Percentiles rank a stretch among this genome's conserved stretches.
phyloP scores from a whole-genome alignment of 1,140 invertebrate genomes.

The Xylocopa sonorina region DNA sequence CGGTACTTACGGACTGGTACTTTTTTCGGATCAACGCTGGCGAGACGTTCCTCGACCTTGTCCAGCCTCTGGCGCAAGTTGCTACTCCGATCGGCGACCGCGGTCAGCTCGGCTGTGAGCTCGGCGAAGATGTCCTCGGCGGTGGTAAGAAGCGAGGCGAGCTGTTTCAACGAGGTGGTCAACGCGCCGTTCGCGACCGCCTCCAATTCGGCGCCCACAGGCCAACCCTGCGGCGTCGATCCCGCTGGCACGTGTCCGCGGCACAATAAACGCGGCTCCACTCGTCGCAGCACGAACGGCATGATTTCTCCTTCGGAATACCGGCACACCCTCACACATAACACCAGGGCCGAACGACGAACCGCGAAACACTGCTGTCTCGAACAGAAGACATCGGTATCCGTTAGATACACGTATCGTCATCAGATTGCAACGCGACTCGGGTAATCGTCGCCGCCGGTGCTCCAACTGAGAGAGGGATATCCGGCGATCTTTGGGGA shows the following conservation, averaged over 20 bases:
- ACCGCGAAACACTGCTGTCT: not conserved
- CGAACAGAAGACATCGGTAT: constrained; percentile 32
- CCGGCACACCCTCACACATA: constrained; percentile 29
- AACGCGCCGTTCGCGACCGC: constrained; percentile 82
- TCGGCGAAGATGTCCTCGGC: constrained; percentile 84
- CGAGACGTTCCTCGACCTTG: constrained; percentile 76
- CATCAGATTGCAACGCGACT: constrained; percentile 16
- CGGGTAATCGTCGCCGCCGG: not conserved
- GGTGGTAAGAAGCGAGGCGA: constrained; percentile 81
- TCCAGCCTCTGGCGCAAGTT: constrained; percentile 78
- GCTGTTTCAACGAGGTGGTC: constrained; percentile 81
- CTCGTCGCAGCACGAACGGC: constrained; percentile 80
- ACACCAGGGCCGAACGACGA: constrained; percentile 10
- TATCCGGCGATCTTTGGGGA: not conserved
- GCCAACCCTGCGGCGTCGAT: constrained; percentile 73
- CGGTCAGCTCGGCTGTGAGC: constrained; percentile 81
- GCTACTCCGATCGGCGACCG: constrained; percentile 81
- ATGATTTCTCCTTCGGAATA: constrained; percentile 65
- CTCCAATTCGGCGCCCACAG: constrained; percentile 80
- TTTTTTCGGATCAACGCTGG: constrained; percentile 82
- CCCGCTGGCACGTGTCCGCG: constrained; percentile 79
- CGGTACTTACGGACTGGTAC: constrained; percentile 84
- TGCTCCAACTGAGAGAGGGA: not conserved
- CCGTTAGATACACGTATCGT: too few relatives aligned
- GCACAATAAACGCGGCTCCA: constrained; percentile 79